phyloP scores from a whole-genome alignment of 2,797 vertebrate species.

The Pristis pectinata region DNA sequence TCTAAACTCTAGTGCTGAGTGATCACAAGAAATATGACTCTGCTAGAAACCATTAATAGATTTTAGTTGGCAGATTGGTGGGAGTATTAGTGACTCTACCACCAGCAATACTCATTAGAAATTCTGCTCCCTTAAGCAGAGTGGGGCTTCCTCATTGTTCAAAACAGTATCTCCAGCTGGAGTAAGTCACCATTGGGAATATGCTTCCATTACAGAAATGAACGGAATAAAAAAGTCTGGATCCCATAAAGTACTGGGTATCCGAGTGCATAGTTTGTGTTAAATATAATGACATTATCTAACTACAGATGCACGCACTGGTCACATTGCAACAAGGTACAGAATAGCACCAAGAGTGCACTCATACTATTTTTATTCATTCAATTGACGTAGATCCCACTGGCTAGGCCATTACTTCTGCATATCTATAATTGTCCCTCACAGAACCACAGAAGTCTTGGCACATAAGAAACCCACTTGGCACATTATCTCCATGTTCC shows the following conservation, averaged over 20 bases:
- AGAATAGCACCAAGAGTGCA: neutral
- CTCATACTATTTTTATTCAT: too few relatives aligned
- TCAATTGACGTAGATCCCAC: too few relatives aligned
- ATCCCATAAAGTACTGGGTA: neutral
- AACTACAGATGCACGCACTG: neutral
- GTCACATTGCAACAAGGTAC: neutral
- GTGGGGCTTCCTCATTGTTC: neutral
- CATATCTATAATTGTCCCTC: too few relatives aligned
- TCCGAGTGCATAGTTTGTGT: neutral
- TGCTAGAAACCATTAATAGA: neutral
- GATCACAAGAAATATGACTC: neutral
- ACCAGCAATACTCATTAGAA: neutral
- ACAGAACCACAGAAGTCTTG: too few relatives aligned
- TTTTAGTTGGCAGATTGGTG: neutral
- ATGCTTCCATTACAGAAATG: neutral
- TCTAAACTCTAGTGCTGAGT: neutral
- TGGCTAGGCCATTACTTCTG: too few relatives aligned
- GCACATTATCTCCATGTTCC: too few relatives aligned
- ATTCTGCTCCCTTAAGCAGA: conserved; percentile 20
- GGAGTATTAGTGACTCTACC: neutral
- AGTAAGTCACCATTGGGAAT: neutral
- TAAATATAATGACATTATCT: neutral
- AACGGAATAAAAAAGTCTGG: neutral
- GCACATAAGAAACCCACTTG: too few relatives aligned
- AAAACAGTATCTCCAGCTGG: neutral